Conservation (phyloP, 2,888 invertebrate genomes). For the Volucella inflata region DNA sequence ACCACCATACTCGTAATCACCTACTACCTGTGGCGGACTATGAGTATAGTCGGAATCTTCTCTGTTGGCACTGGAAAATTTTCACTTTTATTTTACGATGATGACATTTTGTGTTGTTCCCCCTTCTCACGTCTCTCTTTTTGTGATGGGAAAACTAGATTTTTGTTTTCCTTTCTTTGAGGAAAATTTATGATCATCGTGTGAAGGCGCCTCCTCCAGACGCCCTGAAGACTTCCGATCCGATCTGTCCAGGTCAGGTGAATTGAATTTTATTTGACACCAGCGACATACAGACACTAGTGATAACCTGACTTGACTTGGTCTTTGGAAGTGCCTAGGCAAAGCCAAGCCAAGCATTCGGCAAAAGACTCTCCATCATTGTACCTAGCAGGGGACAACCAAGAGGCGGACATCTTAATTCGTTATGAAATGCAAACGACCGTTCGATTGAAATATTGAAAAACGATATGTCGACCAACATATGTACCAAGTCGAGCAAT, state of each 20-base stretch:
- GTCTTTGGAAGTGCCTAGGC: background rate
- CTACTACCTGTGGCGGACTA: conserved; percentile 60
- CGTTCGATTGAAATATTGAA: conserved; percentile 28
- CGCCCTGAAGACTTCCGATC: conserved; percentile 65
- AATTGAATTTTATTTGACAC: conserved; percentile 69
- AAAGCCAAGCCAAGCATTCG: conserved; percentile 14
- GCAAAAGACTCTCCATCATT: conserved; percentile 35
- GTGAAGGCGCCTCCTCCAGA: conserved; percentile 44
- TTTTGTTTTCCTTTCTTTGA: conserved; percentile 15
- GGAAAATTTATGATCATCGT: conserved; percentile 49
- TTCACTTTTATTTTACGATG: conserved; percentile 63
- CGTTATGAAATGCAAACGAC: conserved; percentile 12
- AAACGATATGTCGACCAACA: conserved; percentile 20
- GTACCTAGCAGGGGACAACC: conserved; percentile 32
- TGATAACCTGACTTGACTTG: background rate
- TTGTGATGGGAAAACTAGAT: conserved; percentile 5
- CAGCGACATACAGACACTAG: background rate
- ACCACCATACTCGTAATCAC: conserved; percentile 54
- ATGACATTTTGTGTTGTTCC: conserved; percentile 23
- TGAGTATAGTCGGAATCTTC: background rate
- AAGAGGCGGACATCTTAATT: conserved; percentile 47
- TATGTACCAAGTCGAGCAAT: no score
- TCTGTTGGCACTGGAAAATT: conserved; percentile 14
- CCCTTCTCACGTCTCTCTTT: background rate
- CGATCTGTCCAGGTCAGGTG: conserved; percentile 47